Percentiles rank a stretch among this genome's conserved stretches.
Conservation (phyloP, 2,113 vertebrate species). For the Scomber colias region DNA sequence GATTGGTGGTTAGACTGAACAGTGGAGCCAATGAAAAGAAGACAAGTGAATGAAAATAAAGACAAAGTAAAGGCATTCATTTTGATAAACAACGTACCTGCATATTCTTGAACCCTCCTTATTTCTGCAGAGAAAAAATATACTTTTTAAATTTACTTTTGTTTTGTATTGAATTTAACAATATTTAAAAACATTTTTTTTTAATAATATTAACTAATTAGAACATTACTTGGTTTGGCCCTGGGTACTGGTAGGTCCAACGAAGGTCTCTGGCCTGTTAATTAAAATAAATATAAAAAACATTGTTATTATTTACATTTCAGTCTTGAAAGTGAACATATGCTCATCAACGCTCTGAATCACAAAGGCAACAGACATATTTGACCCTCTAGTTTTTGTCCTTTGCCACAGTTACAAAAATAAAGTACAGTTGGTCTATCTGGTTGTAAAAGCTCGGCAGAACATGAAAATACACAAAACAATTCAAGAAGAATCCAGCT, state of each 20-base stretch:
- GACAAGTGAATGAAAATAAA: background rate
- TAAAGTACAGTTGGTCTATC: background rate
- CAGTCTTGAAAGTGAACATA: background rate
- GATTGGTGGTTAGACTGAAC: background rate
- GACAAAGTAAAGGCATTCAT: background rate
- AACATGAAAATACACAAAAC: too few species aligned
- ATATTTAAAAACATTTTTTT: background rate
- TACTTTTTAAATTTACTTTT: background rate
- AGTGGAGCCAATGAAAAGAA: background rate
- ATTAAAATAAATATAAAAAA: background rate
- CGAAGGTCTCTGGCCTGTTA: conserved; percentile 34
- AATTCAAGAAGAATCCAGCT: too few species aligned
- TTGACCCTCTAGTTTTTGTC: background rate
- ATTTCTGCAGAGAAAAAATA: conserved; percentile 60
- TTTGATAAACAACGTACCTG: conserved; percentile 65
- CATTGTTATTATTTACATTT: background rate
- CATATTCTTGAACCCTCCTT: conserved; percentile 78
- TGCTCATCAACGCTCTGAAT: background rate
- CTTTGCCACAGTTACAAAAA: background rate
- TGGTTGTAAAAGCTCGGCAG: too few species aligned
- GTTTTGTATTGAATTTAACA: background rate
- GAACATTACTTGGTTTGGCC: conserved; percentile 60
- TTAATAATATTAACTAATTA: background rate
- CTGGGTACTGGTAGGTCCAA: conserved; percentile 21
- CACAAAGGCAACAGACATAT: background rate